Percentiles rank a stretch among this genome's conserved stretches.
These are phyloP conservation scores for Enteromius afrohamiltoni DNA, from an alignment of 2,797 vertebrate genomes.

Conservation along the genomic window DNA sequence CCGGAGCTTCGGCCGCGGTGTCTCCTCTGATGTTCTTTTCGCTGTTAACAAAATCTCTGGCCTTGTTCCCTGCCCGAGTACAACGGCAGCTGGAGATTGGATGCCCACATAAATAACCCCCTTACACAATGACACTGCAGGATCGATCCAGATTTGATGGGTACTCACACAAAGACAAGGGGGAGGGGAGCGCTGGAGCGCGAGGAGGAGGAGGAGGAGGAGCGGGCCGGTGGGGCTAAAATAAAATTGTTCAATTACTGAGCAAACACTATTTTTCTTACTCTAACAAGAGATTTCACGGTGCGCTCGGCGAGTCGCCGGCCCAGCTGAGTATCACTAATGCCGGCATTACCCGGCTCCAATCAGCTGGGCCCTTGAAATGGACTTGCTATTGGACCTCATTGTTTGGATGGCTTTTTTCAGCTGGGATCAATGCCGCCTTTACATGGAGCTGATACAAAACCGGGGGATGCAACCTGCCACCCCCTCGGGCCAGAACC, in stretches of 20 bases:
- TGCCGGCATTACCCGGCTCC: slow-evolving; percentile 90
- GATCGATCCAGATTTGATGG: slow-evolving; percentile 99
- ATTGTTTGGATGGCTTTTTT: slow-evolving; percentile 96
- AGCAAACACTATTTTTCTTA: slow-evolving; percentile 99
- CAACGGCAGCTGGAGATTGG: slow-evolving; percentile 97
- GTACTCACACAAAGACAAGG: slow-evolving; percentile 90
- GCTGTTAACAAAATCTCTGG: slow-evolving; percentile 99
- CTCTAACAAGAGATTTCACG: slow-evolving; percentile 99
- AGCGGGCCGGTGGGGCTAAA: slow-evolving; percentile 76
- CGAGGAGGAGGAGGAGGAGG: slow-evolving; percentile 59
- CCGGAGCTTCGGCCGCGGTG: slow-evolving; percentile 81
- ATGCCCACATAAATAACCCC: slow-evolving; percentile 99
- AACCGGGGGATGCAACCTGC: slow-evolving; percentile 84
- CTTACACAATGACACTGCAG: slow-evolving; percentile 89
- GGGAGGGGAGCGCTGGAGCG: slow-evolving; percentile 54
- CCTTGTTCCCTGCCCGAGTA: slow-evolving; percentile 97
- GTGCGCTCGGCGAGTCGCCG: slow-evolving; percentile 91
- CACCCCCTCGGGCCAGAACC: slow-evolving; percentile 75
- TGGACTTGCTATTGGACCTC: slow-evolving; percentile 98
- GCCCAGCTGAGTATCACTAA: slow-evolving; percentile 98
- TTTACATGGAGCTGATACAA: slow-evolving; percentile 92
- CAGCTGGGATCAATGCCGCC: slow-evolving; percentile 97
- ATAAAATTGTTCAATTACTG: slow-evolving; percentile 99
- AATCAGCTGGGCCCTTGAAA: slow-evolving; percentile 90
- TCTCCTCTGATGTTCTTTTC: slow-evolving; percentile 95